Evolutionary conservation across 2,888 invertebrate genomes (phyloP), one percentile per base, ranked within the genome.

Genomic region (Luffia ferchaultella): DNA sequence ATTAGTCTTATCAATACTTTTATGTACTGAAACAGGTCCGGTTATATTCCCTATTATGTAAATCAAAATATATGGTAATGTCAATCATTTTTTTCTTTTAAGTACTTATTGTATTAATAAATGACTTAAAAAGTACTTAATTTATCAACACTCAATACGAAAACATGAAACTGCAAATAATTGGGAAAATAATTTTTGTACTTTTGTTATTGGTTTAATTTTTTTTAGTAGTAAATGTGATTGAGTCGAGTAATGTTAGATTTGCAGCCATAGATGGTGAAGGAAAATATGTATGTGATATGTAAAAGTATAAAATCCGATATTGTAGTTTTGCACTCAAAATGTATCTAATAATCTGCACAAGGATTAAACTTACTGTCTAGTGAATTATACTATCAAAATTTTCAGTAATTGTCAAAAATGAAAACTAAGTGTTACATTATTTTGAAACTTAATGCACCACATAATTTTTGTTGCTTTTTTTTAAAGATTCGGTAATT

Each of bases 181-280:
- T 75, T 73, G 76, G 76, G 76, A 70, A 64, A 64, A 73, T 73
- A 77, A 74, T 68, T 67, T 62, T 72, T 74, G 72, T 78, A 75
- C 73, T 73, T 73, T 76, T 68, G 73, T 75, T 78, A 70, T 68
- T 71, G 70, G 70, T 71, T 70, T 73, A 70, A 30, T 12, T 7
- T n/a, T n/a, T n/a, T 30, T 30, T 12, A 30, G 30, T 30, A 30
- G 30, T 30, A 30, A 30, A 30, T 30, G 30, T 30, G 30, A 30
- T 30, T 7, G 30, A 30, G 30, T 30, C 12, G 30, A 30, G 12
- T 30, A 12, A 30, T 30, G 30, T 3, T 30, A 30, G 12, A 30
- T 12, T 30, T 12, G 30, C 12, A 12, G 30, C 30, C 30, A 30
- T 30, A 30, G 12, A 7, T 30, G 30, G 3, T 12, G 12, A 30